Base-by-base conservation (phyloP, 1,140 invertebrate genomes). In the Pseudomyrmex dendroicus region DNA sequence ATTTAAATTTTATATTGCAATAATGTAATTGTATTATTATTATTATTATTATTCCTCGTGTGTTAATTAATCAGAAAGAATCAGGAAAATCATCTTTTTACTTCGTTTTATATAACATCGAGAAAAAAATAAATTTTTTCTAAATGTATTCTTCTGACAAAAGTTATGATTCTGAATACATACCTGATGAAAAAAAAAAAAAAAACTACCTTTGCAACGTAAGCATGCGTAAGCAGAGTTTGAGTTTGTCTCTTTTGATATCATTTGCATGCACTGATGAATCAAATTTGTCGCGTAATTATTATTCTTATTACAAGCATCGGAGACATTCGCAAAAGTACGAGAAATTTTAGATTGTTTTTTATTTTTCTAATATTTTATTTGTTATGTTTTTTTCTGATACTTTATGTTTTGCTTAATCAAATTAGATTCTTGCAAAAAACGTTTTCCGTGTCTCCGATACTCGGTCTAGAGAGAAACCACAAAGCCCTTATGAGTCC, bases 181-280 rank as follows among this genome's bases (percentile, higher is more conserved):
- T 56, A 82, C 73, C 85, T 77, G 13, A 77, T 72, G 13, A 63
- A 67, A 68, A 63, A 67, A 62, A 84, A 85, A 46, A 76, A 88
- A 35, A 4, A 4, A 35, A 35, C 4, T 35, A 35, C 35, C 89
- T 90, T 91, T 90, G 90, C 88, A 83, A 91, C 80, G 80, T 77
- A 54, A 92, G 92, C 92, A 93, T 93, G 92, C 83, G 91, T 92
- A 93, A 92, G 86, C 87, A 86, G 85, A 90, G 90, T 92, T 92
- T 92, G 89, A 89, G 83, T 89, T 89, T 86, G 82, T 86, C 61
- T 76, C 50, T 77, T 72, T 83, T 89, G 83, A 83, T 89, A 85
- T 83, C 63, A 54, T 87, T 87, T 90, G 89, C 89, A 90, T 90
- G 89, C 82, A 48, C 59, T 76, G 56, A 73, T 63, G 77, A 88